Evolutionary conservation across 2,888 invertebrate species (phyloP), one percentile per base, ranked within the genome.

Genomic region (Agonum fuliginosum): DNA sequence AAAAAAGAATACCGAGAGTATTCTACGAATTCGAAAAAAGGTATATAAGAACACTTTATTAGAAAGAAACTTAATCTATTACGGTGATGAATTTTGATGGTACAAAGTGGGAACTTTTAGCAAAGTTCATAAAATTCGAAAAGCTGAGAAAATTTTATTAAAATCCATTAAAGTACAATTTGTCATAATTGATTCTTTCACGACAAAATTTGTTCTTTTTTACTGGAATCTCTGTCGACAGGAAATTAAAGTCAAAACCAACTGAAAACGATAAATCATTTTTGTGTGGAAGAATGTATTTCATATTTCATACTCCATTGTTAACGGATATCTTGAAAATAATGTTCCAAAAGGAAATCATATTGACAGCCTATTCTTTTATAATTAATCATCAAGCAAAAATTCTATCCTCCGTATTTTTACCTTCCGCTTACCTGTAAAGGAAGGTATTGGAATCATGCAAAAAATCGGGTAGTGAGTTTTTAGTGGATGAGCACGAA

Each of bases 171-270:
- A 54, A 54, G 24, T n/a, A 54, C 54, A 54, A 54, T 54, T 24
- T 54, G 54, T 54, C 54, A 54, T 54, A 54, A 54, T 54, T 54
- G 54, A 24, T 54, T 54, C 12, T 54, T 54, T 54, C 17, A 17
- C 17, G 46, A 46, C 46, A 46, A 46, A 46, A 46, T 17, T 46
- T 46, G 46, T 14, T 37, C 37, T 37, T 10, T 46, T 46, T 17
- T 41, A 17, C 46, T 46, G 17, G 46, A 37, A 37, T 46, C 17
- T 14, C 17, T 19, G 46, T 19, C 46, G 46, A 46, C 19, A 37
- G 46, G 46, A 46, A 46, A 46, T 46, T 46, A 46, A 46, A 17
- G 46, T 46, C 17, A 46, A 46, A 46, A 46, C 19, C 46, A 12
- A 2, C 46, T 6, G 17, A 46, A 37, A 46, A 46, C 46, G 46